These are phyloP conservation scores for Sylvilagus floridanus DNA, from an alignment of 2,797 vertebrate genomes.

Conservation along the genomic window DNA sequence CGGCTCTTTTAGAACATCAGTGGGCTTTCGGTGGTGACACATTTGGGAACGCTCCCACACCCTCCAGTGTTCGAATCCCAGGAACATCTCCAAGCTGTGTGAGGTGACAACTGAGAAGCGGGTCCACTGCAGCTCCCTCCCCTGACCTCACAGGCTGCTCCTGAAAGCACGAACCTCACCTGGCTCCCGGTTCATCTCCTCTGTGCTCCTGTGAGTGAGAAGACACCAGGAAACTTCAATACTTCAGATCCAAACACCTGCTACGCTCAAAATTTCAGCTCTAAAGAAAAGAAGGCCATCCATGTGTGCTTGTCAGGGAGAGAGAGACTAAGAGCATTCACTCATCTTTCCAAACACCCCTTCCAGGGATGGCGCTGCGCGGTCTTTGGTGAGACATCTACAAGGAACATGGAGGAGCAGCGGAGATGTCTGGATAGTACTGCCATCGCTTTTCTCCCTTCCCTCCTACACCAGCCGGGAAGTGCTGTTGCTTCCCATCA, in stretches of 20 bases:
- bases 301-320: too few relatives aligned
- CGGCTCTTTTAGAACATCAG: not conserved
- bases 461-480: not conserved
- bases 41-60: not conserved
- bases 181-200: not conserved
- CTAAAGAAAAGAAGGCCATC: not conserved
- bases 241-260: not conserved
- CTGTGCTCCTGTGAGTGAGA: not conserved
- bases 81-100: not conserved
- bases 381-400: not conserved
- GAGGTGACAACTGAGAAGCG: not conserved
- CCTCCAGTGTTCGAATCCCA: not conserved
- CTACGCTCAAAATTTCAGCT: not conserved
- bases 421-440: fast-evolving
- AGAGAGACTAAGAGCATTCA: not conserved
- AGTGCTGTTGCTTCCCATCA: not conserved
- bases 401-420: too few relatives aligned
- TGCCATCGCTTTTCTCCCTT: not conserved
- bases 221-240: not conserved
- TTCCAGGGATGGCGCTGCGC: not conserved
- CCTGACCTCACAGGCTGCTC: not conserved
- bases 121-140: not conserved
- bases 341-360: not conserved
- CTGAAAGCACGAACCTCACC: not conserved
- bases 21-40: not conserved